Base-by-base conservation (phyloP, 2,797 vertebrate genomes). In the Cephalopachus bancanus region DNA sequence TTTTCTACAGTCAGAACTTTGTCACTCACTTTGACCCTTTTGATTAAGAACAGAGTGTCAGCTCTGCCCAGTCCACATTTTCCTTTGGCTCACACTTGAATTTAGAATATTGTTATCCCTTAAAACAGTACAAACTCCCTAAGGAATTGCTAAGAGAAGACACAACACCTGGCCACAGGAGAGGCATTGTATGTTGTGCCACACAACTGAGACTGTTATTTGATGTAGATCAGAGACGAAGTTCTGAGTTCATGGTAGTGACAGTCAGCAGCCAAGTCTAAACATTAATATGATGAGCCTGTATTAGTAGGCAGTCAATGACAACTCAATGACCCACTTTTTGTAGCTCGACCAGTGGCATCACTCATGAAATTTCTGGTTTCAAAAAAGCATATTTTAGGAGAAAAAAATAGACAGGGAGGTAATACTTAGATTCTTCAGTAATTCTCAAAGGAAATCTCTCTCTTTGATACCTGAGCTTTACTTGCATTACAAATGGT, bases 281-380 rank as follows among this genome's bases (percentile, higher is more conserved):
- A 6, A 15, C 64, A n/a, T 0, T 1, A 10, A 2, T 0, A 2
- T 0, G 3, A 37, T 0, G 8, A 44, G 26, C 49, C 4, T 53
- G 60, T 20, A 10, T 17, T 3, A 14, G 1, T 17, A 37, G 30
- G 11, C 7, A 2, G 4, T 37, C 65, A 20, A 0, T 2, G 22
- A 33, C 17, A 0, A 2, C 3, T 14, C 3, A 24, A 4, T 28
- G 33, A 44, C 44, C 11, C 30, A 15, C 57, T 9, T 59, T 3
- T 0, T 7, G 5, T 0, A 44, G 44, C 16, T 33, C 51, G 4
- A 64, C 14, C 14, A 3, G 1, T 1, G 69, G 6, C 11, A 5
- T 2, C 2, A 6, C 16, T 33, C 28, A 10, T 0, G 10, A 11
- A 9, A 53, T 16, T 30, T 26, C 4, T 28, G 72, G n/a, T 59